These are phyloP conservation scores for Ascidia mentula DNA, from an alignment of 23 tunicate species.

Conservation along the genomic window DNA sequence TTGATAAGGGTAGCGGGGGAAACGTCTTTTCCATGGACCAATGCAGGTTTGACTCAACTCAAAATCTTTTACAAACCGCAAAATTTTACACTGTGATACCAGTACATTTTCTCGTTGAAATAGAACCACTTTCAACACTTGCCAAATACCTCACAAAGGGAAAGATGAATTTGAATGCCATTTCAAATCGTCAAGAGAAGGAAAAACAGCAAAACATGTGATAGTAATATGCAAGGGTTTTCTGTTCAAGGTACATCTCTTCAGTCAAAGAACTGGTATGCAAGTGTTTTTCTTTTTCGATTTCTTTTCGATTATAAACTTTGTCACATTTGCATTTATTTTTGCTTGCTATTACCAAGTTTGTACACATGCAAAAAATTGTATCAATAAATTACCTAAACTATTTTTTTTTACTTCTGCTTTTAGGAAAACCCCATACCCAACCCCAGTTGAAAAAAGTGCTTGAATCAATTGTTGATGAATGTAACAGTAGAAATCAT, in stretches of 20 bases:
- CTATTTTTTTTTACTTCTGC: neutral
- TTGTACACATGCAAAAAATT: too few species aligned
- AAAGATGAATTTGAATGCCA: slow-evolving; percentile 42
- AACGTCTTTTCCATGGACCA: slow-evolving; percentile 56
- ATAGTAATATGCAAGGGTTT: slow-evolving; percentile 44
- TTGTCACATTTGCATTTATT: too few species aligned
- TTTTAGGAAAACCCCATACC: slow-evolving; percentile 43
- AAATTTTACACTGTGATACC: neutral
- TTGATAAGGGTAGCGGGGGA: slow-evolving; percentile 39
- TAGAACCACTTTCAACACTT: slow-evolving; percentile 61
- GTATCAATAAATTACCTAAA: too few species aligned
- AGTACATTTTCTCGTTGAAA: neutral
- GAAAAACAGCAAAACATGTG: slow-evolving; percentile 47
- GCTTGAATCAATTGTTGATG: slow-evolving; percentile 20
- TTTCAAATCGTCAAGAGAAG: slow-evolving; percentile 63
- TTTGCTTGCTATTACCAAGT: too few species aligned
- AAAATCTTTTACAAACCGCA: neutral
- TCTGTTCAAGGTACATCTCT: slow-evolving; percentile 40
- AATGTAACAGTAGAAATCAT: neutral
- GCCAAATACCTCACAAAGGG: slow-evolving; percentile 52
- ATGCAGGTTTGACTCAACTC: slow-evolving; percentile 25
- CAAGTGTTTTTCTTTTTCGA: too few species aligned
- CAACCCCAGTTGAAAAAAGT: slow-evolving; percentile 50
- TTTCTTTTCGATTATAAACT: too few species aligned
- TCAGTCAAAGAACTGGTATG: neutral